A percentile compares a stretch with the other conserved stretches of the same genome.
These are phyloP conservation scores for Melanchra persicariae DNA, from an alignment of 2,888 invertebrate species.

Conservation along the genomic window DNA sequence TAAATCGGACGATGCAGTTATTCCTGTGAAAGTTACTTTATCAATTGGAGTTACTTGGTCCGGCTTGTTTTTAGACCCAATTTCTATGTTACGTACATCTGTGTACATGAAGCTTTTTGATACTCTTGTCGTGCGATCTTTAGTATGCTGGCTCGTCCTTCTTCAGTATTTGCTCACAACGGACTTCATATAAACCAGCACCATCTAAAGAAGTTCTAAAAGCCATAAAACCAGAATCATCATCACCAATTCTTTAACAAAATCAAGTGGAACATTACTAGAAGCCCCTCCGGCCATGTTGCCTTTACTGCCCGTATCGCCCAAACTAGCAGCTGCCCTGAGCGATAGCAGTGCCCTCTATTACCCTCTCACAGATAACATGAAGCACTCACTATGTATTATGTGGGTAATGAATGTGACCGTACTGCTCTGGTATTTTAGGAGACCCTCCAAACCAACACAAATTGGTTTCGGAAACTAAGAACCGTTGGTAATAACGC, in stretches of 20 bases:
- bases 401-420: conserved; percentile 64
- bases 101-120: too few relatives aligned
- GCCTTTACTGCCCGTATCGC: conserved; percentile 55
- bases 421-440: conserved; percentile 50
- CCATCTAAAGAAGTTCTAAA: neutral
- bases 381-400: conserved; percentile 64
- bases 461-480: conserved; percentile 49
- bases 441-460: conserved; percentile 27
- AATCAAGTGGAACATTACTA: conserved; percentile 29
- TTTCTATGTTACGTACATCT: too few relatives aligned
- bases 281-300: conserved; percentile 39
- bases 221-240: conserved; percentile 8
- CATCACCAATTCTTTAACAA: conserved; percentile 12
- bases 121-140: too few relatives aligned
- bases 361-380: conserved; percentile 67
- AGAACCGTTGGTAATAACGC: conserved; percentile 7
- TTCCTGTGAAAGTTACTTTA: neutral
- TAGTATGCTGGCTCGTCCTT: too few relatives aligned
- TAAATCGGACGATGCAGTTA: neutral
- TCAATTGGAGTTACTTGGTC: neutral
- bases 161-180: too few relatives aligned
- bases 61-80: too few relatives aligned
- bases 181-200: neutral
- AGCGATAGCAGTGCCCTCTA: conserved; percentile 66
- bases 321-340: conserved; percentile 62